A percentile compares a stretch with the other conserved stretches of the same genome.
Conservation (phyloP, 1,140 invertebrate genomes). For the Ctenoplectra terminalis region DNA sequence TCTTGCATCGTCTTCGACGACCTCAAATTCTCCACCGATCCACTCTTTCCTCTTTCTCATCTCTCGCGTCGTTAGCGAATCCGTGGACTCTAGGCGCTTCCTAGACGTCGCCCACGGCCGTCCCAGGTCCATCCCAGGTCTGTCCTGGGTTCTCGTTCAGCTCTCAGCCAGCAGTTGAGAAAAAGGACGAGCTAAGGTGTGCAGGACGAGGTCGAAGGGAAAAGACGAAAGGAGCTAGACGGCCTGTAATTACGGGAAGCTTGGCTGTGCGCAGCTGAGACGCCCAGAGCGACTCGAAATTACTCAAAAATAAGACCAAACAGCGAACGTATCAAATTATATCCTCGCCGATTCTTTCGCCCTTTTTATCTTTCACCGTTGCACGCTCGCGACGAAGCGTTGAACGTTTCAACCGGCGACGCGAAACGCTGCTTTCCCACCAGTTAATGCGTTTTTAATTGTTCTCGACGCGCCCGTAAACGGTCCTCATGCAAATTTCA, state of each 20-base stretch:
- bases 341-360: conserved; percentile 48
- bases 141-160: not conserved
- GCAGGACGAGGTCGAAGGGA: conserved; percentile 3
- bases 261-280: conserved; percentile 68
- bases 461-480: conserved; percentile 31
- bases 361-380: too few species aligned
- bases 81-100: too few species aligned
- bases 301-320: conserved; percentile 81
- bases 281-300: conserved; percentile 80
- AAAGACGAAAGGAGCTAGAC: conserved; percentile 56
- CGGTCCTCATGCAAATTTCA: conserved; percentile 9
- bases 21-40: too few species aligned
- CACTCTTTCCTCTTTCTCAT: too few species aligned
- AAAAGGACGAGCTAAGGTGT: not conserved
- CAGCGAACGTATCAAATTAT: conserved; percentile 79
- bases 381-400: not conserved
- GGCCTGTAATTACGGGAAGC: conserved; percentile 79
- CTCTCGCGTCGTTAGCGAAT: too few species aligned
- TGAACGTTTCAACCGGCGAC: too few species aligned
- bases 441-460: conserved; percentile 57
- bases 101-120: conserved; percentile 73
- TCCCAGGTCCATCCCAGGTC: too few species aligned
- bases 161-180: not conserved
- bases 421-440: too few species aligned
- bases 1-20: too few species aligned